Evolutionary conservation across 2,888 invertebrate species (phyloP), one percentile per base, ranked within the genome.

Genomic region (Limnephilus rhombicus): DNA sequence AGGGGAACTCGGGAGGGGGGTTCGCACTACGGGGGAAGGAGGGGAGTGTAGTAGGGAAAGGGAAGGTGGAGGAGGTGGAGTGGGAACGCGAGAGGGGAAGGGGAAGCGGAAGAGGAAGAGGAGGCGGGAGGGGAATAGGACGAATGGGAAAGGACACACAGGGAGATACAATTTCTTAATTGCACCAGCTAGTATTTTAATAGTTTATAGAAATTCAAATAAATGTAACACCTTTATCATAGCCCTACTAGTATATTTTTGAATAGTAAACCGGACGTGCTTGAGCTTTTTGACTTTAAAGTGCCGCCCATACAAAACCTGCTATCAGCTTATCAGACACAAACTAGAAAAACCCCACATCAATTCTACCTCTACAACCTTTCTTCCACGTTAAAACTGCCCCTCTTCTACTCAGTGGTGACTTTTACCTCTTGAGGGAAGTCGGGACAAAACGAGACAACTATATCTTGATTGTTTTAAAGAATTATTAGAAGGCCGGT

Each of bases 401-500:
- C 34, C 31, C 68, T 18, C 53, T 88, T 88, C 18, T 68, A 88
- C 88, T 29, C 18, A 41, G 85, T 24, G 41, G 34, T 41, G 45
- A 15, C 12, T 45, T 37, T 45, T 86, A 11, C 45, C 3, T 29
- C 12, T 15, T 45, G 24, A 2, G 34, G 13, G 45, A 45, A 86
- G n/a, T 86, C n/a, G 24, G 45, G 29, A 86, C 86, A 45, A 41
- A 86, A 49, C 68, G 34, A 88, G 68, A 88, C 53, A 88, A 88
- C 88, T 68, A 88, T 34, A 88, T 88, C 88, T 88, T 88, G 88
- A 88, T 88, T 88, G 88, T 88, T 88, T 88, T 88, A 34, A 68
- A 88, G 88, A 88, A 68, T 88, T 88, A 68, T 88, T 88, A 68
- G 88, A 31, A 53, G 88, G 18, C 53, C n/a, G 68, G 37, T 53